Conservation (phyloP, 2,888 invertebrate species). For the Drosophila mayaguana region DNA sequence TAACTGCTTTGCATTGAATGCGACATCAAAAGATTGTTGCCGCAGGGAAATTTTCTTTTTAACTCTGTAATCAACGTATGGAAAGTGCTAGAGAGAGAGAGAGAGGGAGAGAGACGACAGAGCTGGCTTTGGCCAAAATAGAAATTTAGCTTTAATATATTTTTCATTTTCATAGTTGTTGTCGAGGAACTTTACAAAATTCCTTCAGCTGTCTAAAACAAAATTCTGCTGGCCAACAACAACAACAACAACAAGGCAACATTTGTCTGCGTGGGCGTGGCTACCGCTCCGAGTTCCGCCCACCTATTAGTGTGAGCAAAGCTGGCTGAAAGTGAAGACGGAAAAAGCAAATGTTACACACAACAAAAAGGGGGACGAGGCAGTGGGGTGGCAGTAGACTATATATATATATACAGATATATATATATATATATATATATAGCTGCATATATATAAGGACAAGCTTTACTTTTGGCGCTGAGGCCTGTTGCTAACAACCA, state of each 20-base stretch:
- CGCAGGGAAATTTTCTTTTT: neutral
- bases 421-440: neutral
- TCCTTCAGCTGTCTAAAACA: constrained; percentile 22
- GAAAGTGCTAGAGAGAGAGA: neutral
- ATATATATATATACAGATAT: neutral
- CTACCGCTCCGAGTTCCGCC: constrained; percentile 3
- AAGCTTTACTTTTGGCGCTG: constrained; percentile 40
- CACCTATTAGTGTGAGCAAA: constrained; percentile 14
- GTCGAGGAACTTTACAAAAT: constrained; percentile 18
- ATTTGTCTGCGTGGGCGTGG: constrained; percentile 29
- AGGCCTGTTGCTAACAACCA: constrained; percentile 39
- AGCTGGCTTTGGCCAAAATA: neutral
- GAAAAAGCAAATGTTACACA: constrained; percentile 18
- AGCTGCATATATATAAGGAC: neutral
- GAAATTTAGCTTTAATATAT: constrained; percentile 16
- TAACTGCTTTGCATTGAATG: constrained; percentile 5
- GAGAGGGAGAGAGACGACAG: neutral
- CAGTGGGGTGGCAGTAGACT: neutral
- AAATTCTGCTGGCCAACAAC: constrained; percentile 13
- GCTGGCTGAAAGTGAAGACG: constrained; percentile 63
- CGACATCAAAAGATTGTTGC: constrained; percentile 35
- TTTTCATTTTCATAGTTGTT: neutral
- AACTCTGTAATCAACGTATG: constrained; percentile 20
- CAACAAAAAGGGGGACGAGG: neutral
- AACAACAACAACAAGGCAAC: neutral